Base-by-base conservation (phyloP, 23 tunicate species). In the Styela clava region DNA sequence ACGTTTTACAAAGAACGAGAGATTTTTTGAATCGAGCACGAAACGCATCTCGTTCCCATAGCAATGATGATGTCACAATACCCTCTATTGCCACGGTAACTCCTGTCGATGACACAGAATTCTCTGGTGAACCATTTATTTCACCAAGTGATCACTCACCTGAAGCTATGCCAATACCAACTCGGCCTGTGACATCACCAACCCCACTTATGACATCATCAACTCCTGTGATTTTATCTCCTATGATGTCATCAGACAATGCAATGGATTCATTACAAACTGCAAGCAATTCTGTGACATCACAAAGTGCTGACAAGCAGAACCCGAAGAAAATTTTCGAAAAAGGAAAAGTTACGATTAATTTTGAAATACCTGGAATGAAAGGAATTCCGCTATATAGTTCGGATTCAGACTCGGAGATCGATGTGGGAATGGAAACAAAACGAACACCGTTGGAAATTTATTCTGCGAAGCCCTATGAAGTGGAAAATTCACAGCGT, bases 301-400 rank as follows among this genome's bases (percentile, higher is more conserved):
- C 56, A 44, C 56, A 44, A 44, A 44, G 56, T 12, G 7, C 56
- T 5, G 12, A 7, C 12, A 44, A 44, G 12, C 56, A 7, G 24
- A 67, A 22, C 7, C 81, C 31, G n/a, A 76, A 76, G n/a, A 76
- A 76, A 64, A 76, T 76, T 76, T 76, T 76, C 37, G 81, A 76
- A 31, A 76, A 44, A 44, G 81, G 81, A 1, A 51, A 52, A 20
- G 81, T 44, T 16, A 33, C 81, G 21, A 27, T 76, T 0, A 76
- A 52, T 22, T 24, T 76, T 1, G 62, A 33, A 64, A 12, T 27
- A 19, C 18, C 65, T 24, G 44, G 64, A 76, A 44, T 5, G 16
- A 27, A 18, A 67, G 22, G 31, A 25, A 19, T 0, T 12, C 12
- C 31, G 0, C 16, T 67, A 24, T 27, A 67, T 29, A 67, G 31